Evolutionary conservation across 2,888 invertebrate genomes (phyloP).

Genomic region (Lasius fuliginosus): DNA sequence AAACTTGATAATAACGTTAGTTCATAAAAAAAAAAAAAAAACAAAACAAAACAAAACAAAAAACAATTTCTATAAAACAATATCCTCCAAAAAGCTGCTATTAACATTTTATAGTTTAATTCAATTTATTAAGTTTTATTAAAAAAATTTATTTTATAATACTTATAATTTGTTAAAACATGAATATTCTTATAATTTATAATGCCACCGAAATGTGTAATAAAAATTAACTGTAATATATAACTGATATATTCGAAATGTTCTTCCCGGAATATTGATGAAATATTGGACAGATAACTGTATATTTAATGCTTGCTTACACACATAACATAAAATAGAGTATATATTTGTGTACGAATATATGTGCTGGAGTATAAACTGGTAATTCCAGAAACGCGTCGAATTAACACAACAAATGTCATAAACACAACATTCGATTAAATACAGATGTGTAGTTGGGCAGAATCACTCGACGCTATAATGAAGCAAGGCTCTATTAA

Average conservation of each 20-base stretch:
- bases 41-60: neutral
- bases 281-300: neutral
- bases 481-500: slow-evolving; percentile 32
- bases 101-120: neutral
- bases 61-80: neutral
- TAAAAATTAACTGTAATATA: neutral
- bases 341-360: neutral
- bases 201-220: neutral
- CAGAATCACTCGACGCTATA: slow-evolving; percentile 26
- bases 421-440: slow-evolving; percentile 45
- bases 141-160: neutral
- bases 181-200: neutral
- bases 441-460: neutral
- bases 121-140: slow-evolving; percentile 1
- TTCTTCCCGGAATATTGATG: neutral
- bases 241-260: neutral
- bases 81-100: neutral
- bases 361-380: neutral
- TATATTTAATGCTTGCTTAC: neutral
- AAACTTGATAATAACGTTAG: neutral
- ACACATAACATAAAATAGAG: neutral
- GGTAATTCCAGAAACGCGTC: slow-evolving; percentile 28
- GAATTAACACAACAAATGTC: slow-evolving; percentile 39
- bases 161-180: neutral
- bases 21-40: neutral